These are phyloP conservation scores for Cavia aperea DNA, from an alignment of 2,113 vertebrate species.

Conservation along the genomic window DNA sequence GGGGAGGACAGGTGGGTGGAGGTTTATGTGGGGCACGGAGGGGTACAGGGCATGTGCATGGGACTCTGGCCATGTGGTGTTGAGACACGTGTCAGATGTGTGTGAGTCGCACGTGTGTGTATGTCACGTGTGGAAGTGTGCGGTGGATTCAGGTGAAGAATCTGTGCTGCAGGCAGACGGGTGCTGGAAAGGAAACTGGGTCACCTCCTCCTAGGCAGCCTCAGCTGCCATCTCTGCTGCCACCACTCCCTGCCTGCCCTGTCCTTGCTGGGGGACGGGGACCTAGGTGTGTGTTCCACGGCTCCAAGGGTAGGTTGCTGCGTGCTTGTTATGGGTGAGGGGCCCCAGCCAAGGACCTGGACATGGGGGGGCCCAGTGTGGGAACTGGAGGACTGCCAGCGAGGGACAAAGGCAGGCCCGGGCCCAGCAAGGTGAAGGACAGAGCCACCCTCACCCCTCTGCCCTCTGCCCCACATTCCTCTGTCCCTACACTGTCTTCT, in stretches of 20 bases:
- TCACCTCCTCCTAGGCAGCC: slow-evolving; percentile 26
- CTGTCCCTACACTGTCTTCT: background rate
- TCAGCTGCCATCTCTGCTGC: background rate
- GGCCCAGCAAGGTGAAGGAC: background rate
- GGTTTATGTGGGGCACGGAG: background rate
- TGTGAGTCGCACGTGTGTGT: too few relatives aligned
- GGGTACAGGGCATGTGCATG: fast-evolving
- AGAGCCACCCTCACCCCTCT: background rate
- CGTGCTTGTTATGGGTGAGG: background rate
- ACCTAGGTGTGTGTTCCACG: background rate
- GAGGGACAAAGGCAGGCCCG: background rate
- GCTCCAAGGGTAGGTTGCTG: background rate
- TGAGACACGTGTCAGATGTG: background rate
- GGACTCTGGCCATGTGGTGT: background rate
- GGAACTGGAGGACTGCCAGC: background rate
- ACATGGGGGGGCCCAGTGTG: background rate
- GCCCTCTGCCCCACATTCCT: fast-evolving
- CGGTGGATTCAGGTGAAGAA: background rate
- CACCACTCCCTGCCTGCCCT: background rate
- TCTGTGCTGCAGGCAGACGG: background rate
- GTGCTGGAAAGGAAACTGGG: slow-evolving; percentile 29
- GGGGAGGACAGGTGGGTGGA: too few relatives aligned
- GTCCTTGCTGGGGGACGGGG: fast-evolving
- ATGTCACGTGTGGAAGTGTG: background rate
- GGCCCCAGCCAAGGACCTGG: background rate